phyloP scores from a whole-genome alignment of 2,113 vertebrate genomes.

The Rafetus swinhoei region DNA sequence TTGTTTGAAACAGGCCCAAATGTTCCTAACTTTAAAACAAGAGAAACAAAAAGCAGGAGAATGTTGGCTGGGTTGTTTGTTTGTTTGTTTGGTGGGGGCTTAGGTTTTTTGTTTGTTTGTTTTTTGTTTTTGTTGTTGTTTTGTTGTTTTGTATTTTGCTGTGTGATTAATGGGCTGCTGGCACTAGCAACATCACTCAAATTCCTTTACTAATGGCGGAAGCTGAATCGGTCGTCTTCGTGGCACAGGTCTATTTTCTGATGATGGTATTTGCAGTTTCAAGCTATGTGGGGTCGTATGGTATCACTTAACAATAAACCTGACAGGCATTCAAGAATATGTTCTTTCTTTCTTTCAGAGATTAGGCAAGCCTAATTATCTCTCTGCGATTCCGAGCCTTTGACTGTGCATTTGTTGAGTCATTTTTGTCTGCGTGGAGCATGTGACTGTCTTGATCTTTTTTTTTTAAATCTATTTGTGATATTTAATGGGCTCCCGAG shows the following conservation, averaged over 20 bases:
- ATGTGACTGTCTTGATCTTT: neutral
- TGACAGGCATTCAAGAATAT: constrained; percentile 25
- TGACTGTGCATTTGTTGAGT: neutral
- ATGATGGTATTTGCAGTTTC: constrained; percentile 5
- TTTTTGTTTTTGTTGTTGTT: neutral
- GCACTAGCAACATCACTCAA: neutral
- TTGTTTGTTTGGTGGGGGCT: neutral
- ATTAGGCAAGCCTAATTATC: constrained; percentile 42
- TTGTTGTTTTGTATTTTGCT: neutral
- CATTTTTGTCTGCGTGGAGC: neutral
- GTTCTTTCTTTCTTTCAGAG: constrained; percentile 19
- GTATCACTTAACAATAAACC: constrained; percentile 4
- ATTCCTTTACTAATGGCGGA: neutral
- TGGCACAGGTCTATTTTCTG: constrained; percentile 9
- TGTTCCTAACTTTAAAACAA: constrained; percentile 20
- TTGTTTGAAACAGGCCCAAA: constrained; percentile 28
- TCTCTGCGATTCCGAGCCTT: neutral
- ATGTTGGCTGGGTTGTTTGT: neutral
- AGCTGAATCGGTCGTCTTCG: neutral
- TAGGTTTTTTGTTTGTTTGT: neutral
- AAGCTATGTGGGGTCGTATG: neutral
- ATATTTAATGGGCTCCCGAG: neutral
- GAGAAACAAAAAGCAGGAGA: constrained; percentile 11
- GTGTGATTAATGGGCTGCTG: neutral
- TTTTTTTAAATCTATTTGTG: neutral